These are phyloP conservation scores for Microcebus lehilahytsara DNA, from an alignment of 2,113 vertebrate genomes.

Conservation along the genomic window DNA sequence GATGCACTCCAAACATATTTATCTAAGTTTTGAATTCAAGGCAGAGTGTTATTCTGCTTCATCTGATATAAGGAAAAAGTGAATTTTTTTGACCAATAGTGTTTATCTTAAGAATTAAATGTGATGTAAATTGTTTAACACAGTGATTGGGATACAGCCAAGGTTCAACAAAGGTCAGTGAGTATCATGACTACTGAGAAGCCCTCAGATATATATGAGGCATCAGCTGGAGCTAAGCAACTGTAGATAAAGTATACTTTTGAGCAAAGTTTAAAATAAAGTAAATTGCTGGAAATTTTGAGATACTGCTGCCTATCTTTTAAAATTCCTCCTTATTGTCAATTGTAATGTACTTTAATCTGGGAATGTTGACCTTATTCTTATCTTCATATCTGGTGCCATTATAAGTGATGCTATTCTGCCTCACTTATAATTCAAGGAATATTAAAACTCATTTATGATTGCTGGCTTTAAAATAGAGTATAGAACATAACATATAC, in stretches of 20 bases:
- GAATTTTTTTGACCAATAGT: background rate
- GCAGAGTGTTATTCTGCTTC: background rate
- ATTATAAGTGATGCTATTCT: background rate
- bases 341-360: background rate
- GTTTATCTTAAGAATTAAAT: background rate
- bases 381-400: background rate
- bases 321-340: background rate
- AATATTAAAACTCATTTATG: background rate
- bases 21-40: background rate
- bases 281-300: background rate
- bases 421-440: background rate
- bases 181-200: background rate
- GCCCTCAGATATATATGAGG: background rate
- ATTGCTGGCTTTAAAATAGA: background rate
- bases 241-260: background rate
- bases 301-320: background rate
- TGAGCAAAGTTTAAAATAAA: background rate
- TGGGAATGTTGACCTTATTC: background rate
- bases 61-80: background rate
- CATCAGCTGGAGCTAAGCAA: background rate
- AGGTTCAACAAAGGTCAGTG: background rate
- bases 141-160: background rate
- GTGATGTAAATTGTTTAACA: background rate
- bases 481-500: background rate
- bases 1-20: background rate